Base-by-base conservation (phyloP, 2,888 invertebrate genomes). In the Tineola bisselliella region DNA sequence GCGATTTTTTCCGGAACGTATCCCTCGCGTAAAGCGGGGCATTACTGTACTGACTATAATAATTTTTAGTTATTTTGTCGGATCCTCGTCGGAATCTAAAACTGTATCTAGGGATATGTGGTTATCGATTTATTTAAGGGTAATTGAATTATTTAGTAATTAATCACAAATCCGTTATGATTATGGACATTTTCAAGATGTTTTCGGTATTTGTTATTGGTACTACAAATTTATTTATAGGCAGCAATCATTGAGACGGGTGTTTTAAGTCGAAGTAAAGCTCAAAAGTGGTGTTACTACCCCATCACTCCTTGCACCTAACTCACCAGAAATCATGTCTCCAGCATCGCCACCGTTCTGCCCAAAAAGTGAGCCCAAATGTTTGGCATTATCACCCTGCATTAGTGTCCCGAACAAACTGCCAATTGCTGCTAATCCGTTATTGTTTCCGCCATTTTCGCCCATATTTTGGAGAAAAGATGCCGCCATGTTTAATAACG, bases 401-500 rank as follows among this genome's bases (percentile, higher is more conserved):
- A 94, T 89, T 58, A 94, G 84, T 31, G 87, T 89, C 0, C 91
- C 91, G 10, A 94, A 82, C 57, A 93, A 80, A 8, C 89, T 90
- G 0, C 92, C 92, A 0, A 94, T 79, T 0, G 89, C 89, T 0
- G 88, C 89, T 57, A 90, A 73, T 0, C 88, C 88, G 10, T 84
- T 80, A 44, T 79, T 74, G 59, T 72, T 59, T 0, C 76, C 81
- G 11, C 68, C 74, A 44, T 66, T 66, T 38, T 65, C 68, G 8
- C 78, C 78, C 68, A 90, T 90, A 68, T 91, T 91, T 68, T 91
- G 90, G 48, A 94, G 83, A 61, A 94, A 88, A 15, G 91, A 87
- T 1, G 91, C 89, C 0, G 93, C 93, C 62, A 92, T 88, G 65
- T 93, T 92, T 65, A 92, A 70, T 60, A 93, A 84, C 0, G 91